Base-by-base conservation (phyloP, 2,797 vertebrate species). In the Poeciliopsis infans region DNA sequence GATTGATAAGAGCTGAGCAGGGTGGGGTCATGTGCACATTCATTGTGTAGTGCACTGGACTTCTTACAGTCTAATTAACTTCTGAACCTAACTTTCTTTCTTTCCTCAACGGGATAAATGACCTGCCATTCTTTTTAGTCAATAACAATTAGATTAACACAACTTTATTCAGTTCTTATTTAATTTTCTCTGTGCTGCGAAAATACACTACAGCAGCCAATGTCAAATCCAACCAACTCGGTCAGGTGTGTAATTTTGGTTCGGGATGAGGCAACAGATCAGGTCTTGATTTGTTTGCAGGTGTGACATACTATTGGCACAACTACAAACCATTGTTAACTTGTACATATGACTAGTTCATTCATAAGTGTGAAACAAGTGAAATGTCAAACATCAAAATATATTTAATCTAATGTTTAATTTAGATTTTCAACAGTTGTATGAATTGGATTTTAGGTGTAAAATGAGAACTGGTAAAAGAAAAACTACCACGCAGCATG, bases 401-500 rank as follows among this genome's bases (percentile, higher is more conserved):
- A 4, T 43, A 12, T 7, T 13, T 69, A 43, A n/a, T 69, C 5
- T 13, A 15, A 43, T 69, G 18, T 69, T 69, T n/a, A 11, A 43
- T 43, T 13, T 43, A 13, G 25, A 43, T n/a, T n/a, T 43, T 7
- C 43, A 69, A 43, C 7, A 8, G 31, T 18, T 18, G 6, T 66
- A 39, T 23, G 7, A 23, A 36, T 33, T 23, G 23, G 11, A 69
- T 43, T 43, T 13, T 69, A 43, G 43, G n/a, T 28, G 15, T 45
- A 71, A 71, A 46, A 25, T 55, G 55, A 41, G 71, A 77, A 79
- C 43, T 25, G 79, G n/a, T 18, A 41, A 79, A 82, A 36, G 45
- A 80, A 68, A 72, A 79, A 31, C 53, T 76, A 33, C 39, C 84
- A 45, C 8, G 6, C 64, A 75, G 77, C 80, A 78, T 84, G 85